Base-by-base conservation (phyloP, 2,113 vertebrate genomes). In the Alligator mississippiensis region DNA sequence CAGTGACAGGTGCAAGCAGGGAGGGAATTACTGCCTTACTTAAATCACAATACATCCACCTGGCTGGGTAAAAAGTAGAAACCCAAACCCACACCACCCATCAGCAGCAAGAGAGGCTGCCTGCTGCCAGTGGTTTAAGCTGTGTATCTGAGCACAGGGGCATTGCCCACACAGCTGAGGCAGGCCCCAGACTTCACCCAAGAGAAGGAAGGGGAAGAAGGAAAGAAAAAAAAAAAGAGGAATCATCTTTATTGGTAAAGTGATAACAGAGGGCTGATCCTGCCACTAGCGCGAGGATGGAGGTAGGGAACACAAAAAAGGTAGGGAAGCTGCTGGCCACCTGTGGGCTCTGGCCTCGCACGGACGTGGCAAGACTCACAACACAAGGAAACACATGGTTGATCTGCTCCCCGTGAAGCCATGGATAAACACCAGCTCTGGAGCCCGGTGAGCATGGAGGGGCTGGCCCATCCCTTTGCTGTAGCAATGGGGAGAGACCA, bases 161-260 rank as follows among this genome's bases (percentile, higher is more conserved):
- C 3, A 34, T 5, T 1, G 19, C 1, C 25, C 2, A 0, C 0
- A 70, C 54, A 22, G 68, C 70, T 93, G 74, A 57, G 63, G 70
- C 70, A 88, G 34, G 34, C 22, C 92, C n/a, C 66, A 82, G 63
- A 95, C 57, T 21, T 81, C 91, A 93, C 30, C 21, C 70, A 47
- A 55, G 57, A 47, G 5, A 84, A 28, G 74, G 61, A 11, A 63
- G 54, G 88, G 6, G 1, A 2, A 3, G 16, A 84, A 84, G 91
- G 90, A 84, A 84, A 34, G 47, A 64, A 34, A 93, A 77, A 76
- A 27, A 93, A 1, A 94, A 30, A 96, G 84, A 96, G 83, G 90
- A 95, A 95, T 96, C 77, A 89, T 93, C 89, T 97, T 97, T 97
- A 97, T 97, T 97, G 54, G 89, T 90, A 93, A 96, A 94, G 77